Conservation (phyloP, 2,888 invertebrate genomes). For the Myopa tessellatipennis region DNA sequence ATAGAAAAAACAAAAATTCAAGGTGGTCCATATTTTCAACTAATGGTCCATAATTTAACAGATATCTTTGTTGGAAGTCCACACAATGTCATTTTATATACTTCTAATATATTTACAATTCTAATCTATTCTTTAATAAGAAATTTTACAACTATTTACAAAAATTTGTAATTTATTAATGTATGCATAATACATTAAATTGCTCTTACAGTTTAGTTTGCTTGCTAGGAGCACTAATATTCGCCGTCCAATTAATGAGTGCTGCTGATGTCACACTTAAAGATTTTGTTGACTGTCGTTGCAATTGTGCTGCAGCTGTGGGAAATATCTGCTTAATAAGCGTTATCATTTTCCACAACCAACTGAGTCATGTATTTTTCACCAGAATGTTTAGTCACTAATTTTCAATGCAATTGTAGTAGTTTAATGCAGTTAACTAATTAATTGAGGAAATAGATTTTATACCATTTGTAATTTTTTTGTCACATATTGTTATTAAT, state of each 20-base stretch:
- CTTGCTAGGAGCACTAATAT: conserved; percentile 55
- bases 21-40: too few species aligned
- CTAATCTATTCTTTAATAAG: too few species aligned
- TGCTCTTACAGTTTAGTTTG: conserved; percentile 59
- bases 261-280: conserved; percentile 47
- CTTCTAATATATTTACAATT: too few species aligned
- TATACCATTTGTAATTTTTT: not conserved
- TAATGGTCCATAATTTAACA: too few species aligned
- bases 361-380: conserved; percentile 20
- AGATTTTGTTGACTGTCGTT: conserved; percentile 17
- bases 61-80: too few species aligned
- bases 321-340: conserved; percentile 2
- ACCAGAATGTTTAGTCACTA: not conserved
- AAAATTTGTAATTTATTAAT: too few species aligned
- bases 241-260: not conserved
- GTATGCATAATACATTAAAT: not conserved
- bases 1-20: not conserved
- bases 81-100: too few species aligned
- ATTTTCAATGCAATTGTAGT: not conserved
- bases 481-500: not conserved
- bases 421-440: not conserved
- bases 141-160: too few species aligned
- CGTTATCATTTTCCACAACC: not conserved
- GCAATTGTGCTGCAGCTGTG: not conserved
- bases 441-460: not conserved